A percentile compares a stretch with the other conserved stretches of the same genome.
phyloP scores from a whole-genome alignment of 1,140 invertebrate genomes.

The Polypedilum pembai region DNA sequence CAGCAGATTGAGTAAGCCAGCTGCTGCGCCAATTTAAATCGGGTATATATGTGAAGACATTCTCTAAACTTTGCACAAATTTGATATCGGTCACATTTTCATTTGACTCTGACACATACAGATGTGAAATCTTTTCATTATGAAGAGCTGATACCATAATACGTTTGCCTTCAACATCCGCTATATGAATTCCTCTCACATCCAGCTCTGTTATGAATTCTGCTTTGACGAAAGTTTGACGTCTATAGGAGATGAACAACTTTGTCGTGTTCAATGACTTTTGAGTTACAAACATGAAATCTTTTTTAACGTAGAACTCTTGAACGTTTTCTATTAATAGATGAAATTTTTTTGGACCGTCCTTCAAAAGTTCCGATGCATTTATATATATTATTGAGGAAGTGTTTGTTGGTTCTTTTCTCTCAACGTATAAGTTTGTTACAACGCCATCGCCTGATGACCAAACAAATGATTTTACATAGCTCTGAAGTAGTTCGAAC shows the following conservation, averaged over 20 bases:
- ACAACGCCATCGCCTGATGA: constrained; percentile 46
- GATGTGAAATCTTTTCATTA: constrained; percentile 60
- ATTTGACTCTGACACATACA: constrained; percentile 67
- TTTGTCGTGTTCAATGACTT: constrained; percentile 54
- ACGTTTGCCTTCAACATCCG: constrained; percentile 71
- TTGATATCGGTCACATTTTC: constrained; percentile 49
- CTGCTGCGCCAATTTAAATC: constrained; percentile 69
- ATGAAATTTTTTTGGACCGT: constrained; percentile 41
- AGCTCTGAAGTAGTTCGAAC: constrained; percentile 59
- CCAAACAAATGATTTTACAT: constrained; percentile 72
- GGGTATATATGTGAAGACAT: constrained; percentile 77
- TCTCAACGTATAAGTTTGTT: constrained; percentile 59
- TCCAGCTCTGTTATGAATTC: constrained; percentile 63
- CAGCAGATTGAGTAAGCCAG: constrained; percentile 72
- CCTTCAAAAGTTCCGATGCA: constrained; percentile 25
- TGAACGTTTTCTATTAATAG: constrained; percentile 60
- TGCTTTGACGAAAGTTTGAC: constrained; percentile 60
- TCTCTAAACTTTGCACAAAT: constrained; percentile 73
- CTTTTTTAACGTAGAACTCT: constrained; percentile 73
- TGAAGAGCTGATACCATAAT: constrained; percentile 80
- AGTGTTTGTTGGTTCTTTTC: constrained; percentile 51
- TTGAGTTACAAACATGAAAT: constrained; percentile 74
- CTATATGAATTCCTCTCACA: constrained; percentile 62
- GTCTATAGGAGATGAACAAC: constrained; percentile 69
- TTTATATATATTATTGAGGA: constrained; percentile 31